A percentile compares a stretch with the other conserved stretches of the same genome.
Evolutionary conservation across 2,888 invertebrate genomes (phyloP).

Genomic region (Sarcophaga carnaria): DNA sequence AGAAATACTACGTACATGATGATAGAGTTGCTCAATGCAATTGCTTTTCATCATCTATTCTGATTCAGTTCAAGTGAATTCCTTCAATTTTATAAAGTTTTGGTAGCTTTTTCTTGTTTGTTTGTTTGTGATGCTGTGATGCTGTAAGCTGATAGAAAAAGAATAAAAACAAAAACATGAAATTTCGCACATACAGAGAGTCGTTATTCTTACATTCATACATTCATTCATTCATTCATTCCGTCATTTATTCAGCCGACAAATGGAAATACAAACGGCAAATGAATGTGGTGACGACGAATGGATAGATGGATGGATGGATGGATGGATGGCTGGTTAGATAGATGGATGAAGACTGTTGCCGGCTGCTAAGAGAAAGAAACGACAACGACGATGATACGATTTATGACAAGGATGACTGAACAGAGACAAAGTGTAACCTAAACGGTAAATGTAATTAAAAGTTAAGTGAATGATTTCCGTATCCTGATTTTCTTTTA

Average conservation of each 20-base stretch:
- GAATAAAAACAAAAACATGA: background rate
- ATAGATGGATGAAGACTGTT: constrained; percentile 30
- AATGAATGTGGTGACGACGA: constrained; percentile 49
- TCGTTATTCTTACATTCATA: background rate
- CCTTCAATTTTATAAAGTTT: background rate
- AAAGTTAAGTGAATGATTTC: constrained; percentile 70
- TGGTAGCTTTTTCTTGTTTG: background rate
- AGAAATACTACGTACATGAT: too few species aligned
- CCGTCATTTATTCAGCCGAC: background rate
- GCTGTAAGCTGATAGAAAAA: background rate
- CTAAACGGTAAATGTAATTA: constrained; percentile 71
- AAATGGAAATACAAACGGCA: constrained; percentile 56
- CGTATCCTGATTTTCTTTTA: constrained; percentile 25
- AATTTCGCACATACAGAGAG: background rate
- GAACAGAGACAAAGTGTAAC: constrained; percentile 64
- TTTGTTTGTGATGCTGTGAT: background rate
- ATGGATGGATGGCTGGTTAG: too few species aligned
- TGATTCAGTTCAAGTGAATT: background rate
- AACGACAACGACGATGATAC: constrained; percentile 44
- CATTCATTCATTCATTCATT: background rate
- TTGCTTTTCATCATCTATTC: background rate
- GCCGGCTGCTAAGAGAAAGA: too few species aligned
- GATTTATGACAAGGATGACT: constrained; percentile 60
- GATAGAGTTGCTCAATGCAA: background rate
- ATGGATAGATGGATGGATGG: background rate